Evolutionary conservation across 2,113 vertebrate genomes (phyloP).

Genomic region (Sebastes fasciatus): DNA sequence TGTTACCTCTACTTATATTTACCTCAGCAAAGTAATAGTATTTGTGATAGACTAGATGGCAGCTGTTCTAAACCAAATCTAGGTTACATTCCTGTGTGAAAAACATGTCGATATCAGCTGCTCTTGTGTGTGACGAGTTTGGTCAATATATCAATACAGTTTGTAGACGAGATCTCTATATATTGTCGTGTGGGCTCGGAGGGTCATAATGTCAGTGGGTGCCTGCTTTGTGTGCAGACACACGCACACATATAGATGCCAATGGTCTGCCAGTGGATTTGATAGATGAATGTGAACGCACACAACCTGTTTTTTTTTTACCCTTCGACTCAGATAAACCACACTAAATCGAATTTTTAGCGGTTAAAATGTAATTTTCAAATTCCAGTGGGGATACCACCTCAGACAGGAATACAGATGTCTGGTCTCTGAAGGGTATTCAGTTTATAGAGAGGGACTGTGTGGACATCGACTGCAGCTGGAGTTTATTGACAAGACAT

Average conservation of each 20-base stretch:
- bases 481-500: conserved; percentile 31
- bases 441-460: neutral
- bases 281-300: conserved; percentile 29
- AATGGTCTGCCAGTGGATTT: conserved; percentile 1
- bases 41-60: conserved; percentile 17
- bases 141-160: conserved; percentile 63
- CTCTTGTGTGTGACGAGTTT: conserved; percentile 21
- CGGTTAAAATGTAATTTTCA: conserved; percentile 16
- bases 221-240: conserved; percentile 29
- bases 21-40: neutral
- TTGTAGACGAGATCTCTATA: conserved; percentile 46
- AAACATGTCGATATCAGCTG: conserved; percentile 45
- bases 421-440: conserved; percentile 19
- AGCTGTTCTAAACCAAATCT: conserved; percentile 26
- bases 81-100: conserved; percentile 32
- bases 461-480: conserved; percentile 16
- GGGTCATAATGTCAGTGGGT: conserved; percentile 43
- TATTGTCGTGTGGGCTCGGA: conserved; percentile 20
- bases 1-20: neutral
- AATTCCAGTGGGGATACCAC: neutral
- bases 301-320: conserved; percentile 31
- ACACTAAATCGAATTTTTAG: conserved; percentile 3
- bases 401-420: conserved; percentile 19
- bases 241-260: conserved; percentile 13
- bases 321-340: neutral